Base-by-base conservation (phyloP, 2,113 vertebrate genomes). In the Seriola aureovittata region DNA sequence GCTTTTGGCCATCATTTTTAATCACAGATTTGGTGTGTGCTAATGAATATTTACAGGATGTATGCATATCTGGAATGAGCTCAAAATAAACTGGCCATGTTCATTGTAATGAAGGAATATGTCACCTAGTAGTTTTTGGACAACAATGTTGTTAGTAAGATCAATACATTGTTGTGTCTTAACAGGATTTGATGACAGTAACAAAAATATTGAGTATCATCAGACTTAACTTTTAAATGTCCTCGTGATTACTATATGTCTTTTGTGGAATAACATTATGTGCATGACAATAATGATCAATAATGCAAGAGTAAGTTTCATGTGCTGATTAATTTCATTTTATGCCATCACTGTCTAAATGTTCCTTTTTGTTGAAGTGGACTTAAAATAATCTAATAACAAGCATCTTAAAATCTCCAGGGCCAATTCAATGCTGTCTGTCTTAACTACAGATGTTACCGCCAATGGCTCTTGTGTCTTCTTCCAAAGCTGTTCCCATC, bases 401-500 rank as follows among this genome's bases (percentile, higher is more conserved):
- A 59, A 25, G 32, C 13, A 59, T 40, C 48, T 70, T 46, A 19
- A 71, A 80, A 71, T 65, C 29, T 67, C 29, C 34, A 62, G 29
- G 66, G 68, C 5, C 21, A 59, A 72, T 85, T 76, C 58, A 79
- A 84, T 17, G 11, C 66, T 65, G 66, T n/a, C 29, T 40, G 65
- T 78, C 38, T 69, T 74, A 81, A 64, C 65, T 84, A 23, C 40
- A 54, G 57, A 88, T 78, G 62, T 67, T 85, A 77, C 75, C 71
- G 48, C 46, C 69, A 78, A 40, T 66, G 60, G 81, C 85, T 82
- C 86, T 89, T 92, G 67, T 90, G 84, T 84, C 65, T 67, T 79
- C 82, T 85, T 82, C 74, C 71, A 85, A 81, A 75, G 46, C 79
- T 73, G 58, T 82, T 85, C 87, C 66, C 70, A 90, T 63, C 78